Evolutionary conservation across 1,140 invertebrate genomes (phyloP).

Genomic region (Leptinotarsa undecemlineata): DNA sequence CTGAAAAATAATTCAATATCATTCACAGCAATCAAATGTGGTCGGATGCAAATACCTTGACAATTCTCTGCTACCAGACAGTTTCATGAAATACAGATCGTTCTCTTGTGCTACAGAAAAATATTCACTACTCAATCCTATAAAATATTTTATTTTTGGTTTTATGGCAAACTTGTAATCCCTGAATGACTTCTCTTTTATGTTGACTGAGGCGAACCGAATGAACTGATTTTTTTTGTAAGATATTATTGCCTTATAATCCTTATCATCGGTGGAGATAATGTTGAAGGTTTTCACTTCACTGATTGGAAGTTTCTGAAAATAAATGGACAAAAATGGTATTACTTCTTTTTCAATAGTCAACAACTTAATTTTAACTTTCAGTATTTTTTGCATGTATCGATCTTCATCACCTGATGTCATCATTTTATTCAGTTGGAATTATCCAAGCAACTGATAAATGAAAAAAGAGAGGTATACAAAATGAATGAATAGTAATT

Average conservation of each 20-base stretch:
- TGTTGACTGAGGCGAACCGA: conserved; percentile 30
- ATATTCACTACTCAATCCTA: conserved; percentile 31
- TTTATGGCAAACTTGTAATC: conserved; percentile 31
- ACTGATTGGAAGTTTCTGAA: conserved; percentile 40
- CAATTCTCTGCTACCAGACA: conserved; percentile 11
- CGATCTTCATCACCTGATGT: too few species aligned
- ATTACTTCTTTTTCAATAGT: too few species aligned
- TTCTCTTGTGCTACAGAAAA: conserved; percentile 34
- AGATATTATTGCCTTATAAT: conserved; percentile 35
- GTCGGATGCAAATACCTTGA: conserved; percentile 2
- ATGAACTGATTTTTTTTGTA: conserved; percentile 29
- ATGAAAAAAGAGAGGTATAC: not conserved
- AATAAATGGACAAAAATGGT: conserved; percentile 25
- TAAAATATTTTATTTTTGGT: conserved; percentile 26
- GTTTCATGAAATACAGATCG: conserved; percentile 32
- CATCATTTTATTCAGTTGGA: not conserved
- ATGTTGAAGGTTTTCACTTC: conserved; percentile 41
- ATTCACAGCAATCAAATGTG: conserved; percentile 38
- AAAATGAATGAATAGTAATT: not conserved
- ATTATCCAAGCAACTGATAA: not conserved
- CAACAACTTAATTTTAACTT: too few species aligned
- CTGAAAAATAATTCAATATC: conserved; percentile 50
- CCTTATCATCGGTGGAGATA: conserved; percentile 23
- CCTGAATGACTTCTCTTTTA: conserved; percentile 24
- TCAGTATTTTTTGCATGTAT: too few species aligned